Conservation (phyloP, 2,888 invertebrate species). For the Cordylochernes scorpioides region DNA sequence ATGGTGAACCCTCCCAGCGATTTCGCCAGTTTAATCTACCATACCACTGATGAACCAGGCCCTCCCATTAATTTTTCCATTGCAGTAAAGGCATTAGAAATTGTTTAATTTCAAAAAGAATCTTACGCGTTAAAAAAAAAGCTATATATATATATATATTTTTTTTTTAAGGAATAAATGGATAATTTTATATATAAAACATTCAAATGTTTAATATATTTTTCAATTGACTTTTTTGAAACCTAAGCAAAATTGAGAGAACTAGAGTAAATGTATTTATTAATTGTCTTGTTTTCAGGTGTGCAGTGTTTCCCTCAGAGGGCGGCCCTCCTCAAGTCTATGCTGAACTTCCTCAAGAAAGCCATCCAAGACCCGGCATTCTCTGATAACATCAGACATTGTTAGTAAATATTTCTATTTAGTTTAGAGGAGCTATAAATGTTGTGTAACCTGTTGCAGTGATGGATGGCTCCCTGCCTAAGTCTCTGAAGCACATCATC, state of each 20-base stretch:
- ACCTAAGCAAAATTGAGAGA: too few relatives aligned
- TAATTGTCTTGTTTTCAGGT: slow-evolving; percentile 8
- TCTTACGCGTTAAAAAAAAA: too few relatives aligned
- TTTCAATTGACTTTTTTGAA: too few relatives aligned
- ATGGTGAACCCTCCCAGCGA: too few relatives aligned
- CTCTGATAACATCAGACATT: slow-evolving; percentile 46
- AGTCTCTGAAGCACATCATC: slow-evolving; percentile 46
- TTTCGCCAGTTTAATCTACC: too few relatives aligned
- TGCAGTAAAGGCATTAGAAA: too few relatives aligned
- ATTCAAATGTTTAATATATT: not conserved
- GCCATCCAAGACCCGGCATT: slow-evolving; percentile 48
- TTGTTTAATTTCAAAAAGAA: too few relatives aligned
- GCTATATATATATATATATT: too few relatives aligned
- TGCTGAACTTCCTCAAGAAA: slow-evolving; percentile 65
- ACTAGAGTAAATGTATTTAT: too few relatives aligned
- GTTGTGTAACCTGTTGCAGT: slow-evolving; percentile 23
- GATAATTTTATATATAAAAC: not conserved
- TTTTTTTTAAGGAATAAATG: not conserved
- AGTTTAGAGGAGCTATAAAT: not conserved
- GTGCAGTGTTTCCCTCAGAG: slow-evolving; percentile 43
- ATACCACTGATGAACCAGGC: too few relatives aligned
- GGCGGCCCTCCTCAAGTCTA: slow-evolving; percentile 55
- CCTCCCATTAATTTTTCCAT: too few relatives aligned
- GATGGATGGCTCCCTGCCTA: slow-evolving; percentile 57
- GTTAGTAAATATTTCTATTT: slow-evolving; percentile 17